These are phyloP conservation scores for Diglossa cyanea DNA, from an alignment of 2,797 vertebrate species.

Conservation along the genomic window DNA sequence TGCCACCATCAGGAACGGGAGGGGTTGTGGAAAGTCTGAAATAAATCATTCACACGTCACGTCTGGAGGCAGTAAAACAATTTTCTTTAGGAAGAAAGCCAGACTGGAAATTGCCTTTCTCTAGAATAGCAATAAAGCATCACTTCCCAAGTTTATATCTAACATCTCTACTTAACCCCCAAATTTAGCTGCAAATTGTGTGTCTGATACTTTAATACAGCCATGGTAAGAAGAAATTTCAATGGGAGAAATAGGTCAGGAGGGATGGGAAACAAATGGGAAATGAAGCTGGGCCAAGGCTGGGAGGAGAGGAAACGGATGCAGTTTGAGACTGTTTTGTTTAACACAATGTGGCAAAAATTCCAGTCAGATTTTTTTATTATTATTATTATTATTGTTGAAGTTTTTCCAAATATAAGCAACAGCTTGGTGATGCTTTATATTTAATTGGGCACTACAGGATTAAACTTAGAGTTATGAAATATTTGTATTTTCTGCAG, in stretches of 20 bases:
- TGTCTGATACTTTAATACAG: neutral
- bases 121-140: neutral
- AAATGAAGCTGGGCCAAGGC: neutral
- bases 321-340: neutral
- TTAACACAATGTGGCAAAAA: neutral
- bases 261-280: neutral
- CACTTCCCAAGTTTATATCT: fast-evolving
- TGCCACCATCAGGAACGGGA: neutral
- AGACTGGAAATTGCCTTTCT: neutral
- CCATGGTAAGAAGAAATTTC: neutral
- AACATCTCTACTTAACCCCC: neutral
- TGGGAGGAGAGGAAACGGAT: neutral
- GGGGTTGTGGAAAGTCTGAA: neutral
- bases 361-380: neutral
- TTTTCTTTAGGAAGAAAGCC: neutral
- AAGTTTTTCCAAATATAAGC: neutral
- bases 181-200: neutral
- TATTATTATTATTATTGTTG: neutral
- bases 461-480: neutral
- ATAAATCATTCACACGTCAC: neutral
- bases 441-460: neutral
- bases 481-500: neutral
- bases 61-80: neutral
- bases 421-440: neutral
- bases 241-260: neutral